Evolutionary conservation across 2,113 vertebrate species (phyloP).

Genomic region (Chloropsis hardwickii): DNA sequence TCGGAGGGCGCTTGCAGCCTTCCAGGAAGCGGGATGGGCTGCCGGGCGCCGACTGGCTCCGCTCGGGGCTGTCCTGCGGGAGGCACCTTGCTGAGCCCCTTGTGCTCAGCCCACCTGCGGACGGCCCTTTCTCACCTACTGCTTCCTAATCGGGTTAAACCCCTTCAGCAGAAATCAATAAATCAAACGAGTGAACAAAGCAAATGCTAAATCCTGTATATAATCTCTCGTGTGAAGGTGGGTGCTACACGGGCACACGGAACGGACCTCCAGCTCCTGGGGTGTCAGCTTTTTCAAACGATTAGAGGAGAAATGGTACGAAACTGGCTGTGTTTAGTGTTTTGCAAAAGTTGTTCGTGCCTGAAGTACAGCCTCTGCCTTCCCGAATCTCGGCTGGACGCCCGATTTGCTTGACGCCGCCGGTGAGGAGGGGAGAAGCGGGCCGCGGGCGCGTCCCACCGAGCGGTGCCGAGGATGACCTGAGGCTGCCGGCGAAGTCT

Average conservation of each 20-base stretch:
- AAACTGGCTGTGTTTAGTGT: too few species aligned
- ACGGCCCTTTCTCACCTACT: not conserved
- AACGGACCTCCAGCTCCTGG: not conserved
- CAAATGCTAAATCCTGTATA: not conserved
- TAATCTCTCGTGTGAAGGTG: not conserved
- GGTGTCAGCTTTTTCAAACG: not conserved
- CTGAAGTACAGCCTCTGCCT: not conserved
- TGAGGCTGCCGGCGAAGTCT: too few species aligned
- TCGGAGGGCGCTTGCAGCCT: not conserved
- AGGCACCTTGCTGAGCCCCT: not conserved
- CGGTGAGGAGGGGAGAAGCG: not conserved
- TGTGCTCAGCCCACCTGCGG: not conserved
- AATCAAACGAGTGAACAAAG: not conserved
- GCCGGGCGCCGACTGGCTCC: not conserved
- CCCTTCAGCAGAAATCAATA: not conserved
- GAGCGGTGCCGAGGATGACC: not conserved
- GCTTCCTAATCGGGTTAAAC: not conserved
- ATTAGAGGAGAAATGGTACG: not conserved
- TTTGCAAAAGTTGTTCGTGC: not conserved
- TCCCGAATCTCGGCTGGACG: not conserved
- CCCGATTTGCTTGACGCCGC: not conserved
- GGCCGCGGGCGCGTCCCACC: not conserved
- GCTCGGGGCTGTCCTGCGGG: not conserved
- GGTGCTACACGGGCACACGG: not conserved
- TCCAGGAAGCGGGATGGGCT: not conserved